Conservation (phyloP, 1,140 invertebrate genomes). For the Fopius arisanus region DNA sequence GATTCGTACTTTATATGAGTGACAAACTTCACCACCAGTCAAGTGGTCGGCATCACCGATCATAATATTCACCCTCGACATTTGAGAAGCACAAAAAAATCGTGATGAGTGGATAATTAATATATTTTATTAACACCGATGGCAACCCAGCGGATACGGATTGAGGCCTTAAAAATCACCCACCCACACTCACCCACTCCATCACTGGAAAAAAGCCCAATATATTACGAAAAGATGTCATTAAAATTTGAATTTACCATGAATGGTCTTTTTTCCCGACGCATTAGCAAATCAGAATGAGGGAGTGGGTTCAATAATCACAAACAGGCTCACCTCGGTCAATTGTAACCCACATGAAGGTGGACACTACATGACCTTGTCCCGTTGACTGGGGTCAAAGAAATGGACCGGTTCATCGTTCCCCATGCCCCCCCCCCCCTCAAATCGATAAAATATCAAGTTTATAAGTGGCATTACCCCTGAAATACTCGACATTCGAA, state of each 20-base stretch:
- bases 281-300: background rate
- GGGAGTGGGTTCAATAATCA: background rate
- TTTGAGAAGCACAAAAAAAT: too few relatives aligned
- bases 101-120: too few relatives aligned
- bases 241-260: background rate
- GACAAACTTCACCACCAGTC: too few relatives aligned
- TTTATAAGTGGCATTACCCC: background rate
- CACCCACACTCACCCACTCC: too few relatives aligned
- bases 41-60: too few relatives aligned
- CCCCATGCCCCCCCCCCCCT: background rate
- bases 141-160: too few relatives aligned
- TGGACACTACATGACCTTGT: conserved; percentile 26
- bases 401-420: conserved; percentile 18
- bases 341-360: background rate
- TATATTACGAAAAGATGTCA: background rate
- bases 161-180: too few relatives aligned
- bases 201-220: background rate
- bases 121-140: too few relatives aligned
- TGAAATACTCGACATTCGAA: background rate
- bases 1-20: too few relatives aligned
- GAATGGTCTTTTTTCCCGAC: background rate
- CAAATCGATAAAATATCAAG: background rate
- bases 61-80: too few relatives aligned
- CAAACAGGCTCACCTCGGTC: background rate
- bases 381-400: background rate